Conservation (phyloP, 2,113 vertebrate genomes). For the Ctenomys sociabilis region DNA sequence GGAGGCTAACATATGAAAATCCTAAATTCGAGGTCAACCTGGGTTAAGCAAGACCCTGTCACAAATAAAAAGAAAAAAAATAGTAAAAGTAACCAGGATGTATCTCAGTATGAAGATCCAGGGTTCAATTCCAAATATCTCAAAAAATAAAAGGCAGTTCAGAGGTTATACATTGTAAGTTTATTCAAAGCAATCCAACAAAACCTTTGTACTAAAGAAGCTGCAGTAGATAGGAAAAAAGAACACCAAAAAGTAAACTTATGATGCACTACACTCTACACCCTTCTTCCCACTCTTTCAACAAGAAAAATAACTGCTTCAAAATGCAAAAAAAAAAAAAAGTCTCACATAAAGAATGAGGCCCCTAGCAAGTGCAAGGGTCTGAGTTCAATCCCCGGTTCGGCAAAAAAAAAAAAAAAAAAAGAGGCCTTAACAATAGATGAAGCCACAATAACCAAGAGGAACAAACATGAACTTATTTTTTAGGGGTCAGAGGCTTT, state of each 20-base stretch:
- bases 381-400: neutral
- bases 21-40: neutral
- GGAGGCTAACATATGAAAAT: neutral
- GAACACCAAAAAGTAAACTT: neutral
- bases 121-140: neutral
- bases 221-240: neutral
- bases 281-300: constrained; percentile 6
- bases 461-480: neutral
- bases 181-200: neutral
- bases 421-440: neutral
- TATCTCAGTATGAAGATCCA: neutral
- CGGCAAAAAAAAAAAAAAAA: neutral
- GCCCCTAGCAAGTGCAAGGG: no score
- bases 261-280: neutral
- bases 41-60: neutral
- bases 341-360: neutral
- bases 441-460: neutral
- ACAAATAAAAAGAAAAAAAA: neutral
- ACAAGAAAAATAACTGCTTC: constrained; percentile 9
- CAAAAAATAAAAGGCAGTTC: neutral
- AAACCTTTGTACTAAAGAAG: constrained; percentile 11
- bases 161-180: neutral
- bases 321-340: neutral
- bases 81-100: neutral
- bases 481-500: neutral